phyloP scores from a whole-genome alignment of 2,888 invertebrate genomes.

The Argyresthia goedartella region DNA sequence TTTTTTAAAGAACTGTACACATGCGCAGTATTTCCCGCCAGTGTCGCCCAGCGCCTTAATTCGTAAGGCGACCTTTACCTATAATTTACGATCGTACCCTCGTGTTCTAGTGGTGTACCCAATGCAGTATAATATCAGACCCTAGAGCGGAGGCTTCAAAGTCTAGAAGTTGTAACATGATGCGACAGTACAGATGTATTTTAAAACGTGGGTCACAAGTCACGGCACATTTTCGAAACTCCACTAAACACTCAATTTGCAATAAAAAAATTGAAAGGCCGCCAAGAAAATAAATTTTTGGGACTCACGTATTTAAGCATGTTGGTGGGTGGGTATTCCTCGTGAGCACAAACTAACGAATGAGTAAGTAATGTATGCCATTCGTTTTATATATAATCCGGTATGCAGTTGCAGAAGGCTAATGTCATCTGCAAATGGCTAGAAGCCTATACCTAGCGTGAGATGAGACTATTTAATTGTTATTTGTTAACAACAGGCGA shows the following conservation, averaged over 20 bases:
- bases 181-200: not conserved
- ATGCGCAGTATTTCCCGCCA: too few species aligned
- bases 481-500: not conserved
- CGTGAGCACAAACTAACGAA: constrained; percentile 64
- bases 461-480: constrained; percentile 2
- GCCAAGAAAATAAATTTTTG: constrained; percentile 12
- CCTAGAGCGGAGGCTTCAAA: too few species aligned
- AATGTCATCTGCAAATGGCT: constrained; percentile 51
- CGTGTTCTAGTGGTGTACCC: too few species aligned
- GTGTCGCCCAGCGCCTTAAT: too few species aligned
- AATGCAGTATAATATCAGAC: too few species aligned
- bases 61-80: too few species aligned
- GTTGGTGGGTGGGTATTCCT: constrained; percentile 56
- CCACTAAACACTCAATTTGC: constrained; percentile 13
- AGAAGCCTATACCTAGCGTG: not conserved
- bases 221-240: constrained; percentile 30
- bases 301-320: constrained; percentile 67
- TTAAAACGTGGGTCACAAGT: constrained; percentile 20
- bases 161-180: too few species aligned
- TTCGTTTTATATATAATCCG: constrained; percentile 61
- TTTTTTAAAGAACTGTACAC: too few species aligned
- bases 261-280: constrained; percentile 20
- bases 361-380: constrained; percentile 54
- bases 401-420: constrained; percentile 47
- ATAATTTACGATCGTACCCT: too few species aligned